A percentile compares a stretch with the other conserved stretches of the same genome.
These are phyloP conservation scores for Scrobipalpa atriplicella DNA, from an alignment of 2,888 invertebrate species.

Conservation along the genomic window DNA sequence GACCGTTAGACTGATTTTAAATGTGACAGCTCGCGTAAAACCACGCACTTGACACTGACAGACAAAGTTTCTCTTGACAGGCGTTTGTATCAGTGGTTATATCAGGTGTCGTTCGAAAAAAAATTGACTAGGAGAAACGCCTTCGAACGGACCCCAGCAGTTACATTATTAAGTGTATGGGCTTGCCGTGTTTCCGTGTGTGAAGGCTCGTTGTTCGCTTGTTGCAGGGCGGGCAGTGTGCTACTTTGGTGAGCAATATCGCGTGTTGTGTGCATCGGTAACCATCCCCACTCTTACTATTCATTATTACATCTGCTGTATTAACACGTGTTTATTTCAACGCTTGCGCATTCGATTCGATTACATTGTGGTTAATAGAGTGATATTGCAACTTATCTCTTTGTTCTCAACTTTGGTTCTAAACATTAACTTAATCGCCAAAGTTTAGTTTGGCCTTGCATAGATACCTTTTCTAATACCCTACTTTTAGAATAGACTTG, in stretches of 20 bases:
- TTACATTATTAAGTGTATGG: too few relatives aligned
- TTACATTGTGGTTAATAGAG: constrained; percentile 19
- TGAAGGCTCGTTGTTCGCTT: constrained; percentile 56
- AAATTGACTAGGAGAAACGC: too few relatives aligned
- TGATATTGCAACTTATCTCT: background rate
- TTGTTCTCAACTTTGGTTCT: background rate
- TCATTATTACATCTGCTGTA: constrained; percentile 76
- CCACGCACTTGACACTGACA: too few relatives aligned
- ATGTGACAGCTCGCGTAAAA: too few relatives aligned
- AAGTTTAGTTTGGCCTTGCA: too few relatives aligned
- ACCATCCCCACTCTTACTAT: constrained; percentile 90
- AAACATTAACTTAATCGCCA: too few relatives aligned
- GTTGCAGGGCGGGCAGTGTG: constrained; percentile 95
- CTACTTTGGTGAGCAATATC: constrained; percentile 97
- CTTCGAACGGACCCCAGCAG: too few relatives aligned
- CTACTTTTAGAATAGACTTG: background rate
- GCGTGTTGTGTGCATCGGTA: constrained; percentile 98
- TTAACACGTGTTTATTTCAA: constrained; percentile 70
- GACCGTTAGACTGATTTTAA: too few relatives aligned
- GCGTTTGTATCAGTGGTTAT: too few relatives aligned
- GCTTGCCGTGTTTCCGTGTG: constrained; percentile 40
- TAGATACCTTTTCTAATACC: too few relatives aligned
- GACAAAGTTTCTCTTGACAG: too few relatives aligned
- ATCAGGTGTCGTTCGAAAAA: too few relatives aligned
- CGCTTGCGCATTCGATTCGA: constrained; percentile 63